Evolutionary conservation across 2,888 invertebrate species (phyloP).

Genomic region (Elegia similella): DNA sequence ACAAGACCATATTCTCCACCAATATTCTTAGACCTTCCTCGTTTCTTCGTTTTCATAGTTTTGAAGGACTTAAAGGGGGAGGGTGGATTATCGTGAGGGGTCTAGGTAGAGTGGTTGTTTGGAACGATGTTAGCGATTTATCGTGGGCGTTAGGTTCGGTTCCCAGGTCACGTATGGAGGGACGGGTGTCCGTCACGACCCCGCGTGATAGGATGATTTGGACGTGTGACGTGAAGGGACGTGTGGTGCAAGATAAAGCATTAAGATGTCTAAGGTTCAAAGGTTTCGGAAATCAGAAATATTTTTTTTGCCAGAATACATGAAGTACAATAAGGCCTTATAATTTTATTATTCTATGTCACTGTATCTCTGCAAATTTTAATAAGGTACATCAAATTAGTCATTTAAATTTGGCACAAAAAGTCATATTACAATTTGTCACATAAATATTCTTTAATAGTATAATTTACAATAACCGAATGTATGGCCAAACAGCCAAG

Average conservation of each 20-base stretch:
- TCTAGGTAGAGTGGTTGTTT: slow-evolving; percentile 38
- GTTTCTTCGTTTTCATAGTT: background rate
- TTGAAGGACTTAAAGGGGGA: background rate
- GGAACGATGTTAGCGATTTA: slow-evolving; percentile 59
- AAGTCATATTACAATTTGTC: too few relatives aligned
- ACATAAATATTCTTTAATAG: too few relatives aligned
- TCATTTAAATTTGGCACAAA: too few relatives aligned
- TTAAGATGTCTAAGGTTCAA: background rate
- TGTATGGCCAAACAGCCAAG: too few relatives aligned
- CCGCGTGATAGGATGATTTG: slow-evolving; percentile 70
- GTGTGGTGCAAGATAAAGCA: slow-evolving; percentile 19
- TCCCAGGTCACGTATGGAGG: slow-evolving; percentile 66
- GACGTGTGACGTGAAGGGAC: slow-evolving; percentile 57
- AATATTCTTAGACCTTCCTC: slow-evolving; percentile 31
- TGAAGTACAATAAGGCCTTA: background rate
- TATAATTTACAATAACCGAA: too few relatives aligned
- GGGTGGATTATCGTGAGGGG: slow-evolving; percentile 19
- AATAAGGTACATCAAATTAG: too few relatives aligned
- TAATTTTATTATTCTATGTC: too few relatives aligned
- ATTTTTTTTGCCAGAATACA: background rate
- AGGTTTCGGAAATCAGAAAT: background rate
- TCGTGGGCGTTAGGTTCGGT: slow-evolving; percentile 60
- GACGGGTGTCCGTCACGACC: slow-evolving; percentile 67
- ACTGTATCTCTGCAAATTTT: too few relatives aligned
- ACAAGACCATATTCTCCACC: slow-evolving; percentile 55